These are phyloP conservation scores for Dolichotis patagonum DNA, from an alignment of 2,113 vertebrate species.

Conservation along the genomic window DNA sequence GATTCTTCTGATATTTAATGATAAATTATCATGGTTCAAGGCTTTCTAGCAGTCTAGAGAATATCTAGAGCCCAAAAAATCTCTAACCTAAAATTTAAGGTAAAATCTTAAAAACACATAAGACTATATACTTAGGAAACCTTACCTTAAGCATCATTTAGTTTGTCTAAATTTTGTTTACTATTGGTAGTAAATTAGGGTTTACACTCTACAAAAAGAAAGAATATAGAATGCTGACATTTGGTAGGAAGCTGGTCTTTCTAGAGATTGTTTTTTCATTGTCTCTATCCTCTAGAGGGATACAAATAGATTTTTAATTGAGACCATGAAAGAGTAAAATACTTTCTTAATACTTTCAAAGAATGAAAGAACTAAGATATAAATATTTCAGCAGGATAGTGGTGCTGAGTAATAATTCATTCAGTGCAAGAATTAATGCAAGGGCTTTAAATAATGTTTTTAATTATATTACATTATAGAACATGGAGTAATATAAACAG, in stretches of 20 bases:
- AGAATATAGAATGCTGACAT: neutral
- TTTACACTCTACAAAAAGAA: neutral
- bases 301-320: neutral
- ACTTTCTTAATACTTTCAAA: neutral
- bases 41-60: neutral
- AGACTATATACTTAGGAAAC: neutral
- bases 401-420: neutral
- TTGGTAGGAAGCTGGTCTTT: neutral
- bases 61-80: neutral
- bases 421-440: neutral
- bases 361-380: neutral
- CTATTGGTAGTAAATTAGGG: neutral
- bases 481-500: neutral
- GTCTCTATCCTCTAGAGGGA: neutral
- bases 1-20: neutral
- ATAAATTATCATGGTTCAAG: neutral
- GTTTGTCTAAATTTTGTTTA: neutral
- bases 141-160: neutral
- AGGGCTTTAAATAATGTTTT: neutral
- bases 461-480: neutral
- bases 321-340: neutral
- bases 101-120: neutral
- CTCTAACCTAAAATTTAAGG: neutral
- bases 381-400: neutral
- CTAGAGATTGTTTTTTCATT: neutral